phyloP scores from a whole-genome alignment of 2,888 invertebrate genomes.

The Acleris literana region DNA sequence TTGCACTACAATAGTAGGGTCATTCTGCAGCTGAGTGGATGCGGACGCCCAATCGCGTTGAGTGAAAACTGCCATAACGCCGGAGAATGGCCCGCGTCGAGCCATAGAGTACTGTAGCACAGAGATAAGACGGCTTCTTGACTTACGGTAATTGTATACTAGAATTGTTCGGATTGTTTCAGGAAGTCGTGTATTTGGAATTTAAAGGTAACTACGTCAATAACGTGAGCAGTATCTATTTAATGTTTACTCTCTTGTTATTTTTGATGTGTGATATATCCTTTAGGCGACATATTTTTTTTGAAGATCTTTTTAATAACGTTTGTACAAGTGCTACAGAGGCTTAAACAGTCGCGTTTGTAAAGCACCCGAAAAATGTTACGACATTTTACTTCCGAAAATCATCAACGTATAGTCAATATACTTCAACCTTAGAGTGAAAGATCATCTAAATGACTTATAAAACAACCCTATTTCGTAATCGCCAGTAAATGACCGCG shows the following conservation, averaged over 20 bases:
- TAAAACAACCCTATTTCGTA: slow-evolving; percentile 5
- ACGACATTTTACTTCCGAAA: too few species aligned
- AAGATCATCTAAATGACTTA: background rate
- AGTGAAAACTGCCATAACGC: slow-evolving; percentile 81
- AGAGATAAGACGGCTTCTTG: slow-evolving; percentile 25
- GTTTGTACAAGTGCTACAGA: too few species aligned
- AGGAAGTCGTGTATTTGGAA: background rate
- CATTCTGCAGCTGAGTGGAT: slow-evolving; percentile 57
- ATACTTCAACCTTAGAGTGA: too few species aligned
- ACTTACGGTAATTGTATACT: slow-evolving; percentile 21
- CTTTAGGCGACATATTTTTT: too few species aligned
- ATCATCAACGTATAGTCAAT: too few species aligned
- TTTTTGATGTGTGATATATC: background rate
- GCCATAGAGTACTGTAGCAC: slow-evolving; percentile 40
- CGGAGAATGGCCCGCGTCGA: slow-evolving; percentile 50
- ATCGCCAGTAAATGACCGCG: slow-evolving; percentile 63
- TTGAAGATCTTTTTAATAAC: too few species aligned
- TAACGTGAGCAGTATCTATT: background rate
- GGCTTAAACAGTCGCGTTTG: too few species aligned
- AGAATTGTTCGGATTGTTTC: slow-evolving; percentile 15
- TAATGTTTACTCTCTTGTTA: background rate
- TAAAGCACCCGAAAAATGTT: too few species aligned
- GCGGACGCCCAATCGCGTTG: slow-evolving; percentile 72
- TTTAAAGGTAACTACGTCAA: slow-evolving; percentile 1
- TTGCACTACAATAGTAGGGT: slow-evolving; percentile 64